These are phyloP conservation scores for Aspidiotus rigidus DNA, from an alignment of 2,888 invertebrate species.

Conservation along the genomic window DNA sequence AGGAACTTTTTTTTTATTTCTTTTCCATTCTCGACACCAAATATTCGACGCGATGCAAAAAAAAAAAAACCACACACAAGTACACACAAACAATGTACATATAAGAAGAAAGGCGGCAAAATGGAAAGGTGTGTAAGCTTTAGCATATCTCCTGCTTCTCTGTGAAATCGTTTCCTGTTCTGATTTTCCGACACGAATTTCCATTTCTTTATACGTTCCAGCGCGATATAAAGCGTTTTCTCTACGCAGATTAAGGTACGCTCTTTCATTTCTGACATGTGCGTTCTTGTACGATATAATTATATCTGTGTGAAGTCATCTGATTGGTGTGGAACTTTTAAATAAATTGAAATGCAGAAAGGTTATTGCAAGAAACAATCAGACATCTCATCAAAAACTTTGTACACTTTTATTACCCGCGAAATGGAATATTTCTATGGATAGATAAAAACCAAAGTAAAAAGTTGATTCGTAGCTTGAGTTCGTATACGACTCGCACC, in stretches of 20 bases:
- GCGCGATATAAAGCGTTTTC: not conserved
- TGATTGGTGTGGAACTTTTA: conserved; percentile 25
- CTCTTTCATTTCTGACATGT: conserved; percentile 19
- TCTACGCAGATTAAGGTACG: conserved; percentile 25
- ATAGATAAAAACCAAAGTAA: too few relatives aligned
- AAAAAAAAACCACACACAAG: not conserved
- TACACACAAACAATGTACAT: too few relatives aligned
- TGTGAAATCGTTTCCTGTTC: conserved; percentile 15
- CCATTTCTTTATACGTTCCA: not conserved
- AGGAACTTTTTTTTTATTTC: conserved; percentile 1
- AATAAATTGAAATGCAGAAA: conserved; percentile 15
- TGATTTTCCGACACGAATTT: conserved; percentile 24
- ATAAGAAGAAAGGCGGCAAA: not conserved
- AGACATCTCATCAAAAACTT: too few relatives aligned
- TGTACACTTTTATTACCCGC: too few relatives aligned
- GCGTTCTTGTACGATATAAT: conserved; percentile 5
- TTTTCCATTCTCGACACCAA: not conserved
- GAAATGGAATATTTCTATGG: too few relatives aligned
- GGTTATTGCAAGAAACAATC: too few relatives aligned
- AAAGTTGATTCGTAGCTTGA: too few relatives aligned
- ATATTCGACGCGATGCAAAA: conserved; percentile 7
- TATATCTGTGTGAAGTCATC: conserved; percentile 5
- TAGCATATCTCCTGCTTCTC: too few relatives aligned
- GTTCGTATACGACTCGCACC: too few relatives aligned
- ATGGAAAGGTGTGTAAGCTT: not conserved